Evolutionary conservation across 2,888 invertebrate species (phyloP).

Genomic region (Apotomis capreana): DNA sequence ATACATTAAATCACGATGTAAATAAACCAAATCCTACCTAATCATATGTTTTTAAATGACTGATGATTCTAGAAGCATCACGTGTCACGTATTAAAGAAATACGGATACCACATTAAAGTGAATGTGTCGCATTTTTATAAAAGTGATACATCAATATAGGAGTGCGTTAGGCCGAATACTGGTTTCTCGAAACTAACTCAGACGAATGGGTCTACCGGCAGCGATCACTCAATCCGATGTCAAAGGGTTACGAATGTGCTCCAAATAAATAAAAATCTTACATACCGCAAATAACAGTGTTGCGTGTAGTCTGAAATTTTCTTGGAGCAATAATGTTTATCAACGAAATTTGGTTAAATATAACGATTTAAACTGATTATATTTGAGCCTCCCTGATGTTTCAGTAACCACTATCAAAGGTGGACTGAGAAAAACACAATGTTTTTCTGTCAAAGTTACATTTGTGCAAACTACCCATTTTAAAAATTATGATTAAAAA

Average conservation of each 20-base stretch:
- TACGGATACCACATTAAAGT: background rate
- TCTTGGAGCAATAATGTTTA: too few species aligned
- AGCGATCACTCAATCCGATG: constrained; percentile 61
- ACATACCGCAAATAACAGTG: background rate
- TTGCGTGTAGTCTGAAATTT: too few species aligned
- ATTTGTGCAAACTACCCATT: too few species aligned
- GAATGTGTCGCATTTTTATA: constrained; percentile 4
- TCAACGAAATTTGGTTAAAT: too few species aligned
- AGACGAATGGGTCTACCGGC: constrained; percentile 57
- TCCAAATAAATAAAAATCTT: constrained; percentile 17
- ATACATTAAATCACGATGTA: too few species aligned
- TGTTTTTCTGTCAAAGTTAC: too few species aligned
- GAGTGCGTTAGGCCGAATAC: constrained; percentile 15
- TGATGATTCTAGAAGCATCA: background rate
- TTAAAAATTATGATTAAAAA: too few species aligned
- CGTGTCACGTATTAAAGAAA: background rate
- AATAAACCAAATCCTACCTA: background rate
- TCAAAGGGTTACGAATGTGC: constrained; percentile 46
- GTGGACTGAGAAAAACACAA: too few species aligned
- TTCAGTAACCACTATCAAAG: too few species aligned
- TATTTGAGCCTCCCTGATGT: too few species aligned
- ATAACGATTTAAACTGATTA: too few species aligned
- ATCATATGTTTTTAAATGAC: background rate
- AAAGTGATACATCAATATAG: constrained; percentile 29
- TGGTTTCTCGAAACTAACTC: constrained; percentile 42